Base-by-base conservation (phyloP, 2,113 vertebrate genomes). In the Rallus limicola region DNA sequence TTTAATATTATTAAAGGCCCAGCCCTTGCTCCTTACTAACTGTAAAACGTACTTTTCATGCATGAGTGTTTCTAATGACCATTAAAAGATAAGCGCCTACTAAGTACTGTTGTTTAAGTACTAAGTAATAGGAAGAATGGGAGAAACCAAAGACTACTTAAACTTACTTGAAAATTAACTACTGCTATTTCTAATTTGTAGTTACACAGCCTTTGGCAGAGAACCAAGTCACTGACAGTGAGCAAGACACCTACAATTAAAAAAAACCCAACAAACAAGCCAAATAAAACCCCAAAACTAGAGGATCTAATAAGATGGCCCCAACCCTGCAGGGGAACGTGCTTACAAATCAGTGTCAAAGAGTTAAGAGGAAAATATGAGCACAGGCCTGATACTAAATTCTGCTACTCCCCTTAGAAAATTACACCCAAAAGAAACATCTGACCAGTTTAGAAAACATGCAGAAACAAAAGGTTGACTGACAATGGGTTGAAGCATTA, bases 401-500 rank as follows among this genome's bases (percentile, higher is more conserved):
- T 58, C 56, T 53, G 24, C 58, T 42, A 5, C 24, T 63, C 56
- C 42, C 19, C 58, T n/a, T 48, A 26, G 29, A 81, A 34, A 15
- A 23, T 10, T 36, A 60, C 17, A 53, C 14, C 20, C n/a, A 16
- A 44, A 65, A 36, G 15, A 34, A 67, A 29, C 3, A 20, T 33
- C 34, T 82, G 40, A 46, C 2, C n/a, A 62, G 13, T 28, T 77
- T 48, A 53, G 3, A 4, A 55, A 80, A 65, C 14, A 44, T 71
- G 21, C 4, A 50, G 40, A 46, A 65, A 56, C 8, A 34, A 44
- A 26, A 50, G 52, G 14, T 3, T 34, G 24, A 4, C 0, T 0
- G 31, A 17, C n/a, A 2, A 76, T 62, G 8, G 16, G 21, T 2
- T 50, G 26, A 59, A 56, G 10, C 0, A 0, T 33, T 25, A 9